phyloP scores from a whole-genome alignment of 2,797 vertebrate species.

The Melanogrammus aeglefinus region DNA sequence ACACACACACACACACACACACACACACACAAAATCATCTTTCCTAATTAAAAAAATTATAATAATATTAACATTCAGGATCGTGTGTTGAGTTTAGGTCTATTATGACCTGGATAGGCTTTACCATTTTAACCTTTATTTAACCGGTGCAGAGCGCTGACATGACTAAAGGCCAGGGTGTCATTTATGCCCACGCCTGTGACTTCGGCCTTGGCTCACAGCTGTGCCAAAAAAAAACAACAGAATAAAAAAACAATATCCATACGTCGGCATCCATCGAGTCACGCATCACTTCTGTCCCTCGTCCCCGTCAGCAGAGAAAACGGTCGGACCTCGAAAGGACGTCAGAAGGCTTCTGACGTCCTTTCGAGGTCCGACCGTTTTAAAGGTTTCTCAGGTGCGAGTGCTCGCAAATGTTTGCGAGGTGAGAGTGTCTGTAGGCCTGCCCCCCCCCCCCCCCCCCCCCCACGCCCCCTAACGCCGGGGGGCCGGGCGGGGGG shows the following conservation, averaged over 20 bases:
- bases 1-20: background rate
- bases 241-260: background rate
- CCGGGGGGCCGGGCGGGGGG: too few species aligned
- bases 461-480: too few species aligned
- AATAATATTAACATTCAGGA: background rate
- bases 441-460: background rate
- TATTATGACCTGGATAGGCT: background rate
- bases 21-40: background rate
- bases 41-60: background rate
- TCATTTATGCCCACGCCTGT: background rate
- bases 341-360: too few species aligned
- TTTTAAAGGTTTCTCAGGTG: background rate
- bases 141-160: too few species aligned
- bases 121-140: background rate
- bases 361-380: background rate
- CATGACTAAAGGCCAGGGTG: too few species aligned
- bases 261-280: background rate
- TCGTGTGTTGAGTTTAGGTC: background rate
- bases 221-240: background rate
- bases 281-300: background rate
- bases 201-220: background rate
- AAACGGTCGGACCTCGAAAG: too few species aligned
- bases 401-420: background rate
- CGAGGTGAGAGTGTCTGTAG: constrained; percentile 8
- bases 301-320: background rate